Percentiles rank a stretch among this genome's conserved stretches.
phyloP scores from a whole-genome alignment of 2,113 vertebrate species.

The Istiophorus platypterus region DNA sequence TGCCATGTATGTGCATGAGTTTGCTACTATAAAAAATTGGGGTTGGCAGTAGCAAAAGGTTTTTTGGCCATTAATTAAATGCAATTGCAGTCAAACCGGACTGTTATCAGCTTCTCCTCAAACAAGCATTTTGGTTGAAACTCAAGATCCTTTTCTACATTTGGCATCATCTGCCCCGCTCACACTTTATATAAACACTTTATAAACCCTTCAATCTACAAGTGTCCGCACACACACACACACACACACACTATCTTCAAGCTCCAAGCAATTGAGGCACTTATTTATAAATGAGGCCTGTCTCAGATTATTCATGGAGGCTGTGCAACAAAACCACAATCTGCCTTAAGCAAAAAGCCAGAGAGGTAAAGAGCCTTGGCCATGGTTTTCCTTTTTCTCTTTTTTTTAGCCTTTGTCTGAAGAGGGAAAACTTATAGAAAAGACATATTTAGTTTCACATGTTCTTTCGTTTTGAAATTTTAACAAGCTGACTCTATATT shows the following conservation, averaged over 20 bases:
- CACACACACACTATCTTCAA: conserved; percentile 17
- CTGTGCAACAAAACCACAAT: conserved; percentile 78
- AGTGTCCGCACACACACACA: conserved; percentile 34
- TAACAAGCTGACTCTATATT: background rate
- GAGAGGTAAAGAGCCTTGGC: conserved; percentile 55
- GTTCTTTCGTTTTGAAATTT: conserved; percentile 3
- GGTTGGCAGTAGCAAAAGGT: conserved; percentile 55
- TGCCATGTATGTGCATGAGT: conserved; percentile 24
- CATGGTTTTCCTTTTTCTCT: conserved; percentile 29
- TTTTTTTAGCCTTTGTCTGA: conserved; percentile 28
- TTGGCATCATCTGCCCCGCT: conserved; percentile 63
- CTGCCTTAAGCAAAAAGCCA: conserved; percentile 55
- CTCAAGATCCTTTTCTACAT: conserved; percentile 66
- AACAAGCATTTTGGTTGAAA: conserved; percentile 75
- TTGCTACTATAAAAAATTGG: conserved; percentile 40
- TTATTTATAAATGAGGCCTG: conserved; percentile 78
- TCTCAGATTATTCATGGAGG: conserved; percentile 75
- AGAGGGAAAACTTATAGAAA: conserved; percentile 12
- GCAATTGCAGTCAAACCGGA: conserved; percentile 75
- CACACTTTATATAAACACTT: conserved; percentile 79
- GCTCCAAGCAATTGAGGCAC: conserved; percentile 58
- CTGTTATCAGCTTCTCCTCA: conserved; percentile 80
- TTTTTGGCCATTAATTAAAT: conserved; percentile 80
- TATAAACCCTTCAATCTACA: conserved; percentile 73
- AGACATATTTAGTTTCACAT: conserved; percentile 8